Base-by-base conservation (phyloP, 2,113 vertebrate species). In the Ardeotis arabs region DNA sequence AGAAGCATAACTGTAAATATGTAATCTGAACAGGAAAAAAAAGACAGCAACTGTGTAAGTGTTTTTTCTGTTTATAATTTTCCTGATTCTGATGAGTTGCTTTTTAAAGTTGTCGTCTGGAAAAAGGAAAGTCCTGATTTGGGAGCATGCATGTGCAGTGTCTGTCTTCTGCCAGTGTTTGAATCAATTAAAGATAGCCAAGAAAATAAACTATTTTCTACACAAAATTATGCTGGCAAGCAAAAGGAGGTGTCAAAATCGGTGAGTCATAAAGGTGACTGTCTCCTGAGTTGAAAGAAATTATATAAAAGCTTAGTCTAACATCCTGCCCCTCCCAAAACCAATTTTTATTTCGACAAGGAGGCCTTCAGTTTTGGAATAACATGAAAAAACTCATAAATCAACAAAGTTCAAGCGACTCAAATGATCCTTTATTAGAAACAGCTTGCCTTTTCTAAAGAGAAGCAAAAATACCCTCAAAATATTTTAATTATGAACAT, bases 401-500 rank as follows among this genome's bases (percentile, higher is more conserved):
- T 89, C 84, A 95, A 73, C 77, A 55, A 80, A 84, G 58, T 85
- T 91, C 70, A 85, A 84, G 93, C 5, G 2, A 73, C 53, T 92
- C 41, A 41, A 91, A 91, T 45, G 47, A 82, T 90, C 53, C 16
- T 84, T 91, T 91, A 96, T 96, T 95, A 84, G 83, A 94, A 97
- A 92, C 86, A 96, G 87, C 84, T 92, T 96, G 89, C 31, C 62
- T 84, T 31, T 66, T 92, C 86, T 70, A 35, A 62, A 69, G 53
- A 74, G 58, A 89, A 84, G 72, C 31, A 89, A 63, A 92, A 94
- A 66, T 69, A 72, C 47, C 39, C 88, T 94, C 83, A 44, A 72
- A 96, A 82, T 59, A 82, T 92, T 93, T 95, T 87, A 95, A 95
- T 96, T 90, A 62, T 9, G 74, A 92, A 58, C 92, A 89, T 55